Conservation (phyloP, 1,140 invertebrate species). For the Microplitis mediator region DNA sequence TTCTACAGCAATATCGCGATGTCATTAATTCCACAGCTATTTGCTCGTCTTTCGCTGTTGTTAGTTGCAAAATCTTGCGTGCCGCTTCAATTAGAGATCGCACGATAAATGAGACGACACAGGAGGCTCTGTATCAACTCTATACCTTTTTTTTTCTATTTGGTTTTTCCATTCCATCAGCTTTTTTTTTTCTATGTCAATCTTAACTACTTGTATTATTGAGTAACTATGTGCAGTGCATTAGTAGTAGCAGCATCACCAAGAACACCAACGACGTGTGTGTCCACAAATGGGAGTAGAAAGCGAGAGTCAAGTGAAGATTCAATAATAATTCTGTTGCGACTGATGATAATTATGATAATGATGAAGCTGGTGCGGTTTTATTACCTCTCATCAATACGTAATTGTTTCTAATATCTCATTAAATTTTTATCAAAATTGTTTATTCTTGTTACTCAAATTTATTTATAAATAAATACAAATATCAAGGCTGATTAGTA, state of each 20-base stretch:
- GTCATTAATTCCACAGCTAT: conserved; percentile 4
- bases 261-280: too few species aligned
- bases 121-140: neutral
- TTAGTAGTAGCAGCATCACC: neutral
- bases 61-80: conserved; percentile 17
- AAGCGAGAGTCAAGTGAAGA: too few species aligned
- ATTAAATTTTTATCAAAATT: too few species aligned
- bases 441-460: too few species aligned
- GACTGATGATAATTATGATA: too few species aligned
- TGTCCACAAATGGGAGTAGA: too few species aligned
- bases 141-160: conserved; percentile 1
- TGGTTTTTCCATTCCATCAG: neutral
- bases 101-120: conserved; percentile 21
- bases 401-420: too few species aligned
- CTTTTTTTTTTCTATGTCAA: neutral
- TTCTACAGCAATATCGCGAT: conserved; percentile 2
- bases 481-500: too few species aligned
- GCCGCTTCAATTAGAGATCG: conserved; percentile 21
- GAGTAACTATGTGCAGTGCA: neutral
- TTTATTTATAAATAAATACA: too few species aligned
- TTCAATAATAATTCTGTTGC: too few species aligned
- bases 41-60: neutral
- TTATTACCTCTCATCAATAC: too few species aligned
- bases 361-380: too few species aligned
- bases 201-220: neutral